Percentiles rank a stretch among this genome's conserved stretches.
These are phyloP conservation scores for Linhomoeus sp. DNA, from an alignment of 2,888 invertebrate species.

Conservation along the genomic window DNA sequence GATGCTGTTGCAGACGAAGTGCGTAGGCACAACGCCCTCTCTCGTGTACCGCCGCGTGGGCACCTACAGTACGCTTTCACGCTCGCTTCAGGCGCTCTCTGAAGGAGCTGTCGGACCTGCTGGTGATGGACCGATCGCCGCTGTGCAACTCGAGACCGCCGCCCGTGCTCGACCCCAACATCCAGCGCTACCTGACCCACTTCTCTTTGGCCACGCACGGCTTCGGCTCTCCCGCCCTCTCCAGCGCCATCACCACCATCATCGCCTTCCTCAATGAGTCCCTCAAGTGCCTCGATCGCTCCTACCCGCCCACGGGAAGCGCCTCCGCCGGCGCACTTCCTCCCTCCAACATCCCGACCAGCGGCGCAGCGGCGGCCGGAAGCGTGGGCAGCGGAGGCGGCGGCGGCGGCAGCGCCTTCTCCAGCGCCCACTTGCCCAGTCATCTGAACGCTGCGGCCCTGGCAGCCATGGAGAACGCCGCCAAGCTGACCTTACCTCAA, in stretches of 20 bases:
- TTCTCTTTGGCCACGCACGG: slow-evolving; percentile 97
- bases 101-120: slow-evolving; percentile 87
- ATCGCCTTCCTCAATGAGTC: slow-evolving; percentile 91
- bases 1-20: slow-evolving; percentile 68
- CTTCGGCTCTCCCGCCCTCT: slow-evolving; percentile 91
- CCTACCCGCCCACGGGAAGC: slow-evolving; percentile 37
- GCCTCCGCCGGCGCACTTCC: no score
- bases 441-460: no score
- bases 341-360: no score
- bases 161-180: slow-evolving; percentile 74
- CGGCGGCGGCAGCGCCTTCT: no score
- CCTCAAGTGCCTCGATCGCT: slow-evolving; percentile 83
- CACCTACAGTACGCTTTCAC: no score
- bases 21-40: no score
- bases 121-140: slow-evolving; percentile 79
- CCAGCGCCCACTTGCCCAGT: no score
- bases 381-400: no score
- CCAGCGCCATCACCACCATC: slow-evolving; percentile 85
- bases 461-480: no score
- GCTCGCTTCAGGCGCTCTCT: slow-evolving; percentile 69
- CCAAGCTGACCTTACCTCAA: no score
- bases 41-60: no score
- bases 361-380: no score
- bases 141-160: slow-evolving; percentile 87
- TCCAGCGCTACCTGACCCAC: slow-evolving; percentile 87